Percentiles rank a stretch among this genome's conserved stretches.
These are phyloP conservation scores for Limnephilus lunatus DNA, from an alignment of 2,888 invertebrate genomes.

Conservation along the genomic window DNA sequence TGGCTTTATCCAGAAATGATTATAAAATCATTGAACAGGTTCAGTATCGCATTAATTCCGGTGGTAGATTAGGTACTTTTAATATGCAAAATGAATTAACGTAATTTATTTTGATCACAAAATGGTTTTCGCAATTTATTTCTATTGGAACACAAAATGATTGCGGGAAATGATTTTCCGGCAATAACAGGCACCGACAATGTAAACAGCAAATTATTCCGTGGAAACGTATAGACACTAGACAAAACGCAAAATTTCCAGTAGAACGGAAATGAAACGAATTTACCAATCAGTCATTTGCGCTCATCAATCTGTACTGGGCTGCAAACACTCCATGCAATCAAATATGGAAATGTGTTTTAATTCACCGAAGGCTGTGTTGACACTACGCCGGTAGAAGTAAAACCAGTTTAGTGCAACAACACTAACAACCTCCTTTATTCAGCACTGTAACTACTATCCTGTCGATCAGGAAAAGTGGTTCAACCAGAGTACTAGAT, in stretches of 20 bases:
- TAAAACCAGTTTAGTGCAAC: not conserved
- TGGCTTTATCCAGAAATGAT: not conserved
- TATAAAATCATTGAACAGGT: not conserved
- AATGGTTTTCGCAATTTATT: not conserved
- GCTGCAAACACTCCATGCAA: slow-evolving; percentile 47
- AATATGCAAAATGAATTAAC: slow-evolving; percentile 12
- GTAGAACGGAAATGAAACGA: slow-evolving; percentile 47
- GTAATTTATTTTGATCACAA: slow-evolving; percentile 16
- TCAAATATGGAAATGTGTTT: slow-evolving; percentile 60
- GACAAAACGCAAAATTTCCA: slow-evolving; percentile 40
- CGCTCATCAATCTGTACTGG: slow-evolving; percentile 49
- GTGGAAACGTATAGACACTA: slow-evolving; percentile 16
- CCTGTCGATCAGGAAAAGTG: not conserved
- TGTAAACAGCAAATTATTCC: slow-evolving; percentile 27
- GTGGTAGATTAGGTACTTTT: not conserved
- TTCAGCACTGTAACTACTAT: not conserved
- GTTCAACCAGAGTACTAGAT: not conserved
- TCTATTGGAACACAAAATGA: slow-evolving; percentile 13
- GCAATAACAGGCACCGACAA: slow-evolving; percentile 24
- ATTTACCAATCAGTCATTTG: slow-evolving; percentile 56
- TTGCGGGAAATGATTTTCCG: slow-evolving; percentile 21
- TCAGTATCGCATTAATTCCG: slow-evolving; percentile 23
- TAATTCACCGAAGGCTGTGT: slow-evolving; percentile 1
- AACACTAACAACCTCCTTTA: not conserved
- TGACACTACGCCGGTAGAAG: not conserved